Evolutionary conservation across 2,888 invertebrate genomes (phyloP), one percentile per base, ranked within the genome.

Genomic region (Zootermopsis nevadensis): DNA sequence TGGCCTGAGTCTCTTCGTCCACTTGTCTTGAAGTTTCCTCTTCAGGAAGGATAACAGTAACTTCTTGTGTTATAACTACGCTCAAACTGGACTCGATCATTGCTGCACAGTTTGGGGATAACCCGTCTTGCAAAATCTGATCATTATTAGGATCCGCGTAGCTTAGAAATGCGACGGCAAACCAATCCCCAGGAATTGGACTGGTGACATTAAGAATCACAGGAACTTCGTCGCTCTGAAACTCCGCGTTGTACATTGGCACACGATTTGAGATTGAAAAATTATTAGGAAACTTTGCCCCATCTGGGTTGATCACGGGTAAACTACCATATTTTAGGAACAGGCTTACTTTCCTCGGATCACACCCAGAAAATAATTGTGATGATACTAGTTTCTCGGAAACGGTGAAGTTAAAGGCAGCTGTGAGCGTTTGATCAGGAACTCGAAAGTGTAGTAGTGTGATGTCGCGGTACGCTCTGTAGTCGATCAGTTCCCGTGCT

Each of bases 301-400:
- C 95, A 88, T 96, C 95, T 2, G 96, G 95, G 88, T 94, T 94
- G 84, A 97, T 93, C 6, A 97, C 94, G 33, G 97, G 97, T 87
- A 95, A 94, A 77, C 96, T 94, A 27, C 95, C 95, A 86, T 94
- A 93, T 88, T 97, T 97, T 82, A 97, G 89, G 87, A 94, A 86
- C 86, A 86, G 84, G 72, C 87, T 86, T 69, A 88, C 86, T 69
- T 85, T 86, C 77, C 87, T 86, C 27, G 87, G 85, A 42, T 86
- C 84, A 84, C 88, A 88, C 38, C 86, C 86, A 10, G 82, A 48
- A 30, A 84, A 67, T n/a, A 86, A 76, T 76, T 85, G 84, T 30
- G 69, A 66, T 10, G 84, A 81, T 24, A 69, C 38, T 6, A 82
- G 80, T 55, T 76, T 67, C 82, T 88, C 87, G 84, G 86, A 86